Evolutionary conservation across 2,888 invertebrate species (phyloP), one percentile per base, ranked within the genome.

Genomic region (Pediacus dermestoides): DNA sequence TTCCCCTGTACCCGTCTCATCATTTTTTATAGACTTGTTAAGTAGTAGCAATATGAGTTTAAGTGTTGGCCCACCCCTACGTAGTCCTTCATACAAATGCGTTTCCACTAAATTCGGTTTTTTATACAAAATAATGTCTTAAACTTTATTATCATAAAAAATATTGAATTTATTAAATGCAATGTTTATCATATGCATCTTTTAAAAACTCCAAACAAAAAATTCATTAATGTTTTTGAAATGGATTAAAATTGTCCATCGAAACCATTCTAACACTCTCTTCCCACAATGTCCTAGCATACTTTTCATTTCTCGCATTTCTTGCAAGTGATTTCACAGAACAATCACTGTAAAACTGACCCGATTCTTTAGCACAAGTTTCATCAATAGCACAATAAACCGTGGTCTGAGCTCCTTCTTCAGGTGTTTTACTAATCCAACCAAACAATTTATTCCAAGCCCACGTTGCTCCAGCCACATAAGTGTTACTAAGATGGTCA

Each of bases 381-480:
- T 82, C 81, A 46, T 82, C 80, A 1, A 84, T 70, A 0, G 83
- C 75, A 56, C 85, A 87, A 61, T 86, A 78, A 37, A 88, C 75
- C 0, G 78, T 76, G 1, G 87, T 86, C 67, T 88, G 88, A 0
- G 88, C 85, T 2, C 88, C 88, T 44, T 77, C 73, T 46, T 75
- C 73, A 0, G 80, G 74, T 7, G 48, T 49, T 42, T 57, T 56
- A 2, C 50, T 13, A 16, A 53, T 33, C 11, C 12, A 28, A 3
- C 10, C 15, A 2, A 14, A 4, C 8, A 75, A 0, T 6, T 66
- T 43, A 1, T 66, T 60, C 23, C 74, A 60, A 1, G 77, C 21
- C 23, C 52, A 54, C 7, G 70, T 61, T 1, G 74, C 68, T 2
- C 78, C 78, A 2, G 64, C 58, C 75, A 78, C 42, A 42, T 52